These are phyloP conservation scores for Hipparchia semele DNA, from an alignment of 2,888 invertebrate genomes.

Conservation along the genomic window DNA sequence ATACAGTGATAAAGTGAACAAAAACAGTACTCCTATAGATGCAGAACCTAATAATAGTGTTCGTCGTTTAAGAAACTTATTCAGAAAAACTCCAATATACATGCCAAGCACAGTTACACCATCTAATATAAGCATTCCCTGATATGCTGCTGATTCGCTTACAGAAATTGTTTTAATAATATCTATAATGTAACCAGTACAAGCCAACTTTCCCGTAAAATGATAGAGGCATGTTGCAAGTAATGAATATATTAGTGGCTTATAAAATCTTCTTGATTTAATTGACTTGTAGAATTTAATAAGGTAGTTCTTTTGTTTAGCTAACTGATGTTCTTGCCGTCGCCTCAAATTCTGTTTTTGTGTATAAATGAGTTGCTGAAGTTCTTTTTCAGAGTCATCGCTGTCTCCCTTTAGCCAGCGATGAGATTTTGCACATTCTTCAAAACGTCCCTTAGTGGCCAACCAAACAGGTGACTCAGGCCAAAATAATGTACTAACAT, in stretches of 20 bases:
- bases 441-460: slow-evolving; percentile 31
- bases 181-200: slow-evolving; percentile 41
- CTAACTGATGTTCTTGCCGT: slow-evolving; percentile 42
- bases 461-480: slow-evolving; percentile 28
- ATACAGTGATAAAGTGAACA: slow-evolving; percentile 41
- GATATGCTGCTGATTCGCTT: slow-evolving; percentile 40
- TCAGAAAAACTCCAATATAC: slow-evolving; percentile 56
- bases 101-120: slow-evolving; percentile 49
- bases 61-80: slow-evolving; percentile 47
- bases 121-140: slow-evolving; percentile 44
- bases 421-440: slow-evolving; percentile 37
- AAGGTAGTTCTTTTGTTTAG: slow-evolving; percentile 15
- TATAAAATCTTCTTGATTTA: slow-evolving; percentile 38
- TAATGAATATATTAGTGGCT: slow-evolving; percentile 23
- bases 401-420: slow-evolving; percentile 41
- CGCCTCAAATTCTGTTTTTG: slow-evolving; percentile 33
- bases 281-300: background rate
- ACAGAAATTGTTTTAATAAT: slow-evolving; percentile 40
- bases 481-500: slow-evolving; percentile 22
- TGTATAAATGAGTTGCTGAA: slow-evolving; percentile 20
- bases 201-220: slow-evolving; percentile 42
- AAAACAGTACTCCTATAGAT: slow-evolving; percentile 37
- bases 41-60: slow-evolving; percentile 46
- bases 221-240: slow-evolving; percentile 31
- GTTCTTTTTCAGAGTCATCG: slow-evolving; percentile 39